A percentile compares a stretch with the other conserved stretches of the same genome.
Evolutionary conservation across 37 sponge, comb jelly and placozoan genomes (phyloP).

Genomic region (Geodia barretti): DNA sequence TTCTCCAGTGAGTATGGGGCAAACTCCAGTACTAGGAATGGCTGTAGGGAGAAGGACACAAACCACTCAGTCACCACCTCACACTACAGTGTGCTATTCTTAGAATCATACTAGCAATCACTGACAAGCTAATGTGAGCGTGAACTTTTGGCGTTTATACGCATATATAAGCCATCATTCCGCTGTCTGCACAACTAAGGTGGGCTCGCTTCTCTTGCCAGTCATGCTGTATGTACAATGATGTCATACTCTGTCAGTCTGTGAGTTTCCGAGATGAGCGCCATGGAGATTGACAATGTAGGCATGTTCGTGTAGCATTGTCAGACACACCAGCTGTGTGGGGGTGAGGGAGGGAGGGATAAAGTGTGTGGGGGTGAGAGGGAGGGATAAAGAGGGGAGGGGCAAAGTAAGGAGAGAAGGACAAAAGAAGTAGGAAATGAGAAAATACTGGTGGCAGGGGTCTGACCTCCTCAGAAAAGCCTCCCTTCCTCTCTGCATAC

Average conservation of each 20-base stretch:
- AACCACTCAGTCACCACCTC: neutral
- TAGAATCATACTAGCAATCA: slow-evolving; percentile 8
- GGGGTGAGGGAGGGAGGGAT: neutral
- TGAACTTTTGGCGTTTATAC: neutral
- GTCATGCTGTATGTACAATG: neutral
- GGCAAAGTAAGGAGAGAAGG: too few relatives aligned
- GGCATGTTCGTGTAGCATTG: slow-evolving; percentile 40
- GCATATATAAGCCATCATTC: too few relatives aligned
- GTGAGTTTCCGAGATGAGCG: neutral
- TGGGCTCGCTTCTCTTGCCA: too few relatives aligned
- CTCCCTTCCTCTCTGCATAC: neutral
- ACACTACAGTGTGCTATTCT: neutral
- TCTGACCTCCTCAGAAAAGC: neutral
- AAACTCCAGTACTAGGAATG: slow-evolving; percentile 76
- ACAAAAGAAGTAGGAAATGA: neutral
- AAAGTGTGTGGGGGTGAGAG: neutral
- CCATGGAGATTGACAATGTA: slow-evolving; percentile 61
- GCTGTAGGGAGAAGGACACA: slow-evolving; percentile 7
- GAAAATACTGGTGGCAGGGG: neutral
- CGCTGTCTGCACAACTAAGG: too few relatives aligned
- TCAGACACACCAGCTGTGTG: slow-evolving; percentile 23
- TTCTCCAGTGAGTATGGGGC: slow-evolving; percentile 75
- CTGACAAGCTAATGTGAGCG: neutral
- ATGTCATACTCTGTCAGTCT: neutral
- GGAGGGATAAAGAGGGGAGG: neutral